Evolutionary conservation across 2,113 vertebrate genomes (phyloP), one percentile per base, ranked within the genome.

Genomic region (Castor canadensis): DNA sequence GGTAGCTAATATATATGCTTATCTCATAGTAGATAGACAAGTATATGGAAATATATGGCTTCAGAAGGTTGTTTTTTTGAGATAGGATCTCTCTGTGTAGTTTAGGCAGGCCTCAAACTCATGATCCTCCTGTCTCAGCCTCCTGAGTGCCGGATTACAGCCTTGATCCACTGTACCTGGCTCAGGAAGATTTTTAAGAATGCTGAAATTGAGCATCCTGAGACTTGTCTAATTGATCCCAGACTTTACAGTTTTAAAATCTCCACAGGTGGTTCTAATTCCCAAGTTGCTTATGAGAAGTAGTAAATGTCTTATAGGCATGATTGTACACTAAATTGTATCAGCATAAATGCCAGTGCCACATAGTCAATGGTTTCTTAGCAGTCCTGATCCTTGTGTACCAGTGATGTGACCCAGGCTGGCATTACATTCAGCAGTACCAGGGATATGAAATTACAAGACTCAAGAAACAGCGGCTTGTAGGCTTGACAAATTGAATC

Each of bases 401-500:
- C 45, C 85, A 80, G 73, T 81, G 38, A 89, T 58, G 22, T 22
- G 73, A 86, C 62, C 43, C n/a, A 62, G 93, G 45, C 73, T 1
- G 85, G 81, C 56, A 86, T 84, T 56, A 72, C 45, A 49, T 52
- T 77, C 52, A 75, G 47, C 47, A 76, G 17, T 79, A 26, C 16
- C 88, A 94, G 6, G 1, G 73, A 76, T 67, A 62, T 62, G 54
- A 96, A 92, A 97, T 92, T 87, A 71, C n/a, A 35, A 95, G 87
- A 58, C 79, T 52, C 60, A 90, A 92, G 82, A 80, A 91, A 93
- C 82, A 91, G n/a, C 67, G 56, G 66, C 62, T 69, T 73, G 30
- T 38, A 60, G 62, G 92, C 82, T 82, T 91, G 84, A 95, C 56
- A 87, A 92, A 75, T 82, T 87, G 90, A 93, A 95, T 93, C 92